Base-by-base conservation (phyloP, 2,888 invertebrate species). In the Drosophila demipolita region DNA sequence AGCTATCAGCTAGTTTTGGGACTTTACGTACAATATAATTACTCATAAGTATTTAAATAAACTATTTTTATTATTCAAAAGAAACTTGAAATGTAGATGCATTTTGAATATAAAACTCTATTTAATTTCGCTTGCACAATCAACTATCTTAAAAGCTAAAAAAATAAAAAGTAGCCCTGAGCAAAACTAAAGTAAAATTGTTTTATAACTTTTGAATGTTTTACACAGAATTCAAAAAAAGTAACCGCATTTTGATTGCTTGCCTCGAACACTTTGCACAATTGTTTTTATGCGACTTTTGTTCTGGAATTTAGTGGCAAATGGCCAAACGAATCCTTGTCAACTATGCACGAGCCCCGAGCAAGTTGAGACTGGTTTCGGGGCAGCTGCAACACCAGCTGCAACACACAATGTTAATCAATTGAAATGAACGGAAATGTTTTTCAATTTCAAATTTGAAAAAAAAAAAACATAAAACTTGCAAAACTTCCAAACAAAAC, bases 251-350 rank as follows among this genome's bases (percentile, higher is more conserved):
- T 49, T 62, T 59, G 73, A 53, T 20, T 45, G 7, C 55, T 64
- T 78, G 48, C 54, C n/a, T 64, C 36, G 35, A 23, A 40, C 33
- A 66, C 62, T 72, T 63, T 38, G 36, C 32, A 53, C 52, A 48
- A 29, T 55, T 62, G 55, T 72, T 66, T 40, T 59, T 42, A 29
- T 45, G 66, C 52, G 75, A 66, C 62, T 72, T 77, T 66, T 48
- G 55, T 23, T 45, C 60, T 48, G 57, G 20, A 45, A 33, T 42
- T 42, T 26, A 8, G 17, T 26, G 26, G 17, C 17, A 17, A n/a
- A 15, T 35, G 64, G 12, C 9, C 42, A 7, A 15, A 36, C 2
- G 57, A n/a, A 36, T 32, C 32, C 40, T 29, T 53, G 66, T 53
- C 45, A 66, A 42, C 29, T 50, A 52, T 45, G 26, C 65, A 29